phyloP scores from a whole-genome alignment of 2,113 vertebrate species.

The Hassar affinis region DNA sequence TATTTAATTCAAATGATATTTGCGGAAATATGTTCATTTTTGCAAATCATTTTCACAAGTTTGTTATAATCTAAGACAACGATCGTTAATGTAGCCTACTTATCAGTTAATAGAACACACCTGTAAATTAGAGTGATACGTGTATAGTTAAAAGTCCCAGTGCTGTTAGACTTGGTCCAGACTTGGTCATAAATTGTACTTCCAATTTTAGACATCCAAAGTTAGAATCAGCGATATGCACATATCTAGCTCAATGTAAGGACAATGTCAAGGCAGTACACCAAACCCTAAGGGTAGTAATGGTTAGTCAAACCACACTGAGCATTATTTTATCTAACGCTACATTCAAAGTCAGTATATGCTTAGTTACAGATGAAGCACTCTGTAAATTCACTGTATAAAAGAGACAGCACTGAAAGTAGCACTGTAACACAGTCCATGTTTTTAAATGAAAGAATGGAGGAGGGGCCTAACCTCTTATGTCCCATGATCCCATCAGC shows the following conservation, averaged over 20 bases:
- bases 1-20: no score
- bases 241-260: conserved; percentile 18
- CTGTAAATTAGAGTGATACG: no score
- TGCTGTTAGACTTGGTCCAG: no score
- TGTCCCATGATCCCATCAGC: conserved; percentile 42
- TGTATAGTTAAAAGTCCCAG: no score
- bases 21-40: no score
- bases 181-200: not conserved
- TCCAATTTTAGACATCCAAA: not conserved
- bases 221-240: not conserved
- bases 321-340: not conserved
- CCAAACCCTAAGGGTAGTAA: not conserved
- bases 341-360: not conserved
- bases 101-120: no score
- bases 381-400: not conserved
- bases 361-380: not conserved
- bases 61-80: no score
- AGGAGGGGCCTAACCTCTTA: conserved; percentile 26
- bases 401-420: not conserved
- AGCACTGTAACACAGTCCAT: not conserved
- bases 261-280: conserved; percentile 23
- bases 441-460: conserved; percentile 27
- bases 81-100: no score
- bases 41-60: no score
- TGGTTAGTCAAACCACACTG: not conserved